Base-by-base conservation (phyloP, 2,113 vertebrate species). In the Neomonachus schauinslandi region DNA sequence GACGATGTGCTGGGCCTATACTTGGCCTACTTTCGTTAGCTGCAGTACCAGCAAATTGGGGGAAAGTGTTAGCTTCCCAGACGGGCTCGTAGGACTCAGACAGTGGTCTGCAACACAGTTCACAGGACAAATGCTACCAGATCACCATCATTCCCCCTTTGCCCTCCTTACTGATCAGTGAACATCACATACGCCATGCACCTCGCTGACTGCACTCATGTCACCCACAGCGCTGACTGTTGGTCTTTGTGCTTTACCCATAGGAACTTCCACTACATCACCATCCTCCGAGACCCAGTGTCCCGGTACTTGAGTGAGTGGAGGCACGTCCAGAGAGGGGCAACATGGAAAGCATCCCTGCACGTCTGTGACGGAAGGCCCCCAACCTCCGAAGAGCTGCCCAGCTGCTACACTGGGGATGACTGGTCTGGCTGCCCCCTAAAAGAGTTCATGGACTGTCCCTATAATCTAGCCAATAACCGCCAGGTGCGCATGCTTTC, bases 251-350 rank as follows among this genome's bases (percentile, higher is more conserved):
- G 97, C 74, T 98, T 94, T 94, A 15, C 95, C 80, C 97, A 74
- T 84, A 99, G 99, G 98, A 99, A 99, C 97, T 99, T 99, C 98
- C 99, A 99, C 98, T 99, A 99, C 74, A 99, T 99, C 97, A 99
- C 99, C 72, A 99, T 99, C 97, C 98, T 99, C 97, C 99, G 99
- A 94, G 99, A 99, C 97, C 99, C 99, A 0, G 99, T 99, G 36
- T 99, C 99, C 28, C 99, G 99, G 0, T 99, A 99, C 98, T 98
- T 99, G 97, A 99, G 99, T 0, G 99, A 99, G 94, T 99, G 99
- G 99, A 99, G 99, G 82, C 99, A 99, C 0, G 99, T 99, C 57
- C 99, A 99, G 96, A 99, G 99, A 2, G 99, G 99, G 5, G 99
- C 99, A 0, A 99, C 99, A 0, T 99, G 99, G 99, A 99, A 99